Percentiles rank a stretch among this genome's conserved stretches.
Evolutionary conservation across 2,797 vertebrate genomes (phyloP).

Genomic region (Trematomus bernacchii): DNA sequence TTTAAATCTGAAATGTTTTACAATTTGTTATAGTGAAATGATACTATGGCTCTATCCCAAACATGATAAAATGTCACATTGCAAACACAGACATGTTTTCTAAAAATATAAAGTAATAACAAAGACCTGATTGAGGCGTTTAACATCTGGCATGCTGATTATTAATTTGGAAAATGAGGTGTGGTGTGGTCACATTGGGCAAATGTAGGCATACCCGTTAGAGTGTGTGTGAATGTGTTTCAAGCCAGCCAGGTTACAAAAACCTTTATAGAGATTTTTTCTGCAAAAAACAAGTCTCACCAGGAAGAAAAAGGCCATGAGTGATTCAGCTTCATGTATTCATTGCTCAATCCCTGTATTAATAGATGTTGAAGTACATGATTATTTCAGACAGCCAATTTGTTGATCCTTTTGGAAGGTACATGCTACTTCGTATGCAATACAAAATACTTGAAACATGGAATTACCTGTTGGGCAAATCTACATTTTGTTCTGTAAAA

Average conservation of each 20-base stretch:
- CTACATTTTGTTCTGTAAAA: background rate
- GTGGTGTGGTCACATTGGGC: background rate
- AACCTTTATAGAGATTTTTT: background rate
- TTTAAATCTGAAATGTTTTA: background rate
- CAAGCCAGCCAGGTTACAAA: background rate
- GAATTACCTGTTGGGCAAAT: background rate
- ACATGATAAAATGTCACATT: conserved; percentile 9
- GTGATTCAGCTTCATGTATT: background rate
- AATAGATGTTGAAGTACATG: background rate
- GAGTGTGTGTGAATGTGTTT: background rate
- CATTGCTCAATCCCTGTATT: background rate
- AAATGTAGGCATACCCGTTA: background rate
- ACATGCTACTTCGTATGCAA: background rate
- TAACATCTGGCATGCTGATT: background rate
- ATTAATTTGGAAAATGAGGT: background rate
- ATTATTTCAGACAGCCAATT: background rate
- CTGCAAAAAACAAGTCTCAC: background rate
- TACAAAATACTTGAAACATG: background rate
- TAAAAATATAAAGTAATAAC: conserved; percentile 10
- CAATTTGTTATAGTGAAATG: background rate
- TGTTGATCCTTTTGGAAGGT: background rate
- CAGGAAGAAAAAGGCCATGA: background rate
- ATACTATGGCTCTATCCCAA: background rate
- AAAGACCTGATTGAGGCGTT: conserved; percentile 24
- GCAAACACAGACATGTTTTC: background rate